Conservation (phyloP, 2,888 invertebrate genomes). For the Busseola fusca region DNA sequence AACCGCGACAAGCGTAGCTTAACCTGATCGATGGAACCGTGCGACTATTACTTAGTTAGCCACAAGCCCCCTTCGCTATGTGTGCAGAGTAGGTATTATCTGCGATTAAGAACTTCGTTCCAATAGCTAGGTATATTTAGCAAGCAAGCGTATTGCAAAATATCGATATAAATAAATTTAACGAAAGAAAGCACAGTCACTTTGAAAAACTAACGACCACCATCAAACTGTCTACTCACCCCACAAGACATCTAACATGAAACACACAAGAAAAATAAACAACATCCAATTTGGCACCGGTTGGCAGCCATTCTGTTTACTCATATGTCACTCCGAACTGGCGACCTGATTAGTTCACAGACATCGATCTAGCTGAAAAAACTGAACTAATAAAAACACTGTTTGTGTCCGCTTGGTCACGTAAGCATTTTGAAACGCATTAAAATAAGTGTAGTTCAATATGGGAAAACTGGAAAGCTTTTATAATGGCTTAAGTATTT, state of each 20-base stretch:
- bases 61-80: not conserved
- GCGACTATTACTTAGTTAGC: not conserved
- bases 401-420: constrained; percentile 36
- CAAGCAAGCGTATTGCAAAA: not conserved
- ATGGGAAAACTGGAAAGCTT: not conserved
- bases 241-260: constrained; percentile 11
- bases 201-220: constrained; percentile 1
- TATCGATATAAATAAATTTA: not conserved
- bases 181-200: not conserved
- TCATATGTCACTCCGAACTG: constrained; percentile 51
- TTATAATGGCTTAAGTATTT: not conserved
- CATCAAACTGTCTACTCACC: not conserved
- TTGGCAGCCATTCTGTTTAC: constrained; percentile 53
- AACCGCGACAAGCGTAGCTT: not conserved
- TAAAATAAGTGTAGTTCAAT: not conserved
- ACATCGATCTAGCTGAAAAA: constrained; percentile 37
- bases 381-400: constrained; percentile 25
- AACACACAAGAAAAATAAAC: constrained; percentile 48
- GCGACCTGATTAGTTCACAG: constrained; percentile 48
- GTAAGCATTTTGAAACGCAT: constrained; percentile 23
- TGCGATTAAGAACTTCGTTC: not conserved
- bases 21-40: not conserved
- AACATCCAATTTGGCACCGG: constrained; percentile 36
- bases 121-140: not conserved
- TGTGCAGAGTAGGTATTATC: not conserved